Base-by-base conservation (phyloP, 2,113 vertebrate genomes). In the Seriola rivoliana region DNA sequence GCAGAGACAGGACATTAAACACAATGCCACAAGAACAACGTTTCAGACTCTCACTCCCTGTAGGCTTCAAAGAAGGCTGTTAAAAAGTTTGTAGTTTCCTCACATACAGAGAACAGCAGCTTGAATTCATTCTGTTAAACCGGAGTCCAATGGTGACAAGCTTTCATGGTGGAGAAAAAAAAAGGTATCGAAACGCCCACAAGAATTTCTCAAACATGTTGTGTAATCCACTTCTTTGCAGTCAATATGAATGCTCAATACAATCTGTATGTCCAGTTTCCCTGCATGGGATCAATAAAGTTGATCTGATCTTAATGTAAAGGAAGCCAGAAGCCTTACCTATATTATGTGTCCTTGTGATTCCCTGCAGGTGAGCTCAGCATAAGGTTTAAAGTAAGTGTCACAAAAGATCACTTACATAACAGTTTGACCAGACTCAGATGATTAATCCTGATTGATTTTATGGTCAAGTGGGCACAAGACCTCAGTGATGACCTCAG, bases 361-460 rank as follows among this genome's bases (percentile, higher is more conserved):
- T 50, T 32, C 55, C 44, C 40, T 78, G 44, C 77, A 81, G 71
- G 80, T 89, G 60, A 86, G 29, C 59, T 78, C 63, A 10, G 21
- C 42, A 10, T 10, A n/a, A 68, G 48, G 14, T 68, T 88, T 75
- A 75, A 75, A 74, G 4, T 75, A 76, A 86, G 59, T n/a, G 21
- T 48, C 23, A 29, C 14, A 66, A 59, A 75, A 59, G 21, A 40
- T 42, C 9, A 64, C 70, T 74, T 89, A 44, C 60, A 50, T 70
- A 88, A 82, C 77, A 40, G 6, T 36, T 52, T 71, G 75, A 55
- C 25, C 63, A 44, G 34, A 42, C 16, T 69, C 58, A 40, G 69
- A 76, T 66, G 57, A 80, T 85, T 81, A 88, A 88, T 85, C 66
- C 32, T 71, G 29, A 85, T 66, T 73, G 76, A 87, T 80, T 88